Percentiles rank a stretch among this genome's conserved stretches.
phyloP scores from a whole-genome alignment of 2,888 invertebrate species.

The Lamellibrachia columna region DNA sequence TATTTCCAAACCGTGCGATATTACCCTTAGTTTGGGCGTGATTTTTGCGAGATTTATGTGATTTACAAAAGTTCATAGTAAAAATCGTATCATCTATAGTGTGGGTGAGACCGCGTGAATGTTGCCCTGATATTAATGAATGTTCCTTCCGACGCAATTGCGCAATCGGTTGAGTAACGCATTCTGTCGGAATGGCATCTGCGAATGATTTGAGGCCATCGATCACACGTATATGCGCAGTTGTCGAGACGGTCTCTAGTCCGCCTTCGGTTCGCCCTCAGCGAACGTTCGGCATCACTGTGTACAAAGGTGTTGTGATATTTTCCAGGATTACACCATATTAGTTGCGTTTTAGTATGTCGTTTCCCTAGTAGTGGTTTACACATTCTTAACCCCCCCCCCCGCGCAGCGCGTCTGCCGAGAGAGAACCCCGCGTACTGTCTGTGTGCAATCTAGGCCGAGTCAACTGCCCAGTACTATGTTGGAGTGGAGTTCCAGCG shows the following conservation, averaged over 20 bases:
- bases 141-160: background rate
- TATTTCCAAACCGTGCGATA: background rate
- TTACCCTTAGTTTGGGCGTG: background rate
- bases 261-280: background rate
- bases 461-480: no score
- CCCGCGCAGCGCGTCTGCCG: background rate
- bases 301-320: background rate
- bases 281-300: background rate
- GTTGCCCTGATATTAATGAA: background rate
- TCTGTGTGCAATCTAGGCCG: background rate
- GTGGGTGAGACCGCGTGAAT: background rate
- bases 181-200: slow-evolving; percentile 9
- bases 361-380: background rate
- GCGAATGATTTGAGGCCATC: background rate
- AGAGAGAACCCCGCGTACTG: background rate
- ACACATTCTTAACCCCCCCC: background rate
- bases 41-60: background rate
- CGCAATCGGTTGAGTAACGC: background rate
- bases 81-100: background rate
- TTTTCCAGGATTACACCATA: background rate
- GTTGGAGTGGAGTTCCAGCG: no score
- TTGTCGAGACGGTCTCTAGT: background rate
- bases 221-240: background rate
- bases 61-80: background rate
- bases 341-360: background rate